These are phyloP conservation scores for Tiphia femorata DNA, from an alignment of 2,888 invertebrate genomes.

Conservation along the genomic window DNA sequence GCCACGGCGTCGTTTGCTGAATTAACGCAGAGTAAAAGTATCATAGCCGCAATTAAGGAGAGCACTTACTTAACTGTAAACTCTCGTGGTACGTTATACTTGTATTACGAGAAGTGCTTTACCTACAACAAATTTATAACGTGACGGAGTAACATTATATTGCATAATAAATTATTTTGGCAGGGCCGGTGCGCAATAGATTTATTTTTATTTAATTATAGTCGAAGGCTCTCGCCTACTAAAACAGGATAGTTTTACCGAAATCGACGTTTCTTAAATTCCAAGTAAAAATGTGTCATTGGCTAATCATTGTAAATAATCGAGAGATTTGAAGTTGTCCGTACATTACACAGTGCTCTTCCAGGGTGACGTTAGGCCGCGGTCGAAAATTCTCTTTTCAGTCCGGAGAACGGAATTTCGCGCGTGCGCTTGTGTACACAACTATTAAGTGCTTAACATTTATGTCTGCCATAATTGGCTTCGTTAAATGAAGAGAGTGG, in stretches of 20 bases:
- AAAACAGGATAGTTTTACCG: too few species aligned
- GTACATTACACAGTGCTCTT: too few species aligned
- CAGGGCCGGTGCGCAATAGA: too few species aligned
- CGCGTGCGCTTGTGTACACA: slow-evolving; percentile 58
- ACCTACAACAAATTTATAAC: too few species aligned
- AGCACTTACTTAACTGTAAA: slow-evolving; percentile 35
- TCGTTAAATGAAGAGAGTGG: slow-evolving; percentile 67
- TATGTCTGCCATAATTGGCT: slow-evolving; percentile 67
- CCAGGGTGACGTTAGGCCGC: too few species aligned
- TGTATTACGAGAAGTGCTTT: background rate
- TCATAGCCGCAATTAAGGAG: slow-evolving; percentile 49
- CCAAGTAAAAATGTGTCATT: too few species aligned
- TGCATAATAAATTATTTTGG: background rate
- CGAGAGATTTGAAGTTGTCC: too few species aligned
- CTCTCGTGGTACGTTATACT: background rate
- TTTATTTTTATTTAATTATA: slow-evolving; percentile 2
- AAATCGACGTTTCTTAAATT: too few species aligned
- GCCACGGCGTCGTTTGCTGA: slow-evolving; percentile 54
- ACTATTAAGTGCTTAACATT: slow-evolving; percentile 66
- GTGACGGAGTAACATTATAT: too few species aligned
- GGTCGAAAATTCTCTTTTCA: background rate
- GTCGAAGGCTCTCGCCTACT: too few species aligned
- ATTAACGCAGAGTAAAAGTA: slow-evolving; percentile 55
- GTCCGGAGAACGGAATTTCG: slow-evolving; percentile 32
- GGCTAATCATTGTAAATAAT: too few species aligned